A percentile compares a stretch with the other conserved stretches of the same genome.
Evolutionary conservation across 2,888 invertebrate genomes (phyloP).

Genomic region (Amorpha juglandis): DNA sequence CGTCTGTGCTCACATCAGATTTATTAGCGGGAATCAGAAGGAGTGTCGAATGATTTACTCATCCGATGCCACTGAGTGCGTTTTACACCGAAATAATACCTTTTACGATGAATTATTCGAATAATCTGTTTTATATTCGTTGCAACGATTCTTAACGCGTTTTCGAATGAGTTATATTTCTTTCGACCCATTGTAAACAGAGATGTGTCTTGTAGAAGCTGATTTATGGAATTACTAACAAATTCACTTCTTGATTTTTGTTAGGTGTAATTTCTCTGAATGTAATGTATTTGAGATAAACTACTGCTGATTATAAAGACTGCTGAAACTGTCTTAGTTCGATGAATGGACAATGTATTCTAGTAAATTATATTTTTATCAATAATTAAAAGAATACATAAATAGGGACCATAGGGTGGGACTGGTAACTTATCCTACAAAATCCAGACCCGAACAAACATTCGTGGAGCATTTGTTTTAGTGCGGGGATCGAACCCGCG

Average conservation of each 20-base stretch:
- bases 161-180: conserved; percentile 4
- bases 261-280: too few relatives aligned
- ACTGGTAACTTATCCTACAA: too few relatives aligned
- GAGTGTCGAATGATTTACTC: conserved; percentile 52
- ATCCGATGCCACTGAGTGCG: conserved; percentile 34
- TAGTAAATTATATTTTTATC: too few relatives aligned
- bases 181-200: conserved; percentile 1
- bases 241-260: background rate
- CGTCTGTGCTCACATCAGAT: conserved; percentile 34
- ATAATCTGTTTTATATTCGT: conserved; percentile 21
- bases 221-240: background rate
- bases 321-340: too few relatives aligned
- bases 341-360: too few relatives aligned
- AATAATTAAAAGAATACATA: too few relatives aligned
- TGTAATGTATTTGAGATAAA: background rate
- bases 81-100: conserved; percentile 44
- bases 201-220: background rate
- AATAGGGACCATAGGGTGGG: too few relatives aligned
- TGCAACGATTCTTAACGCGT: conserved; percentile 1
- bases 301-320: too few relatives aligned
- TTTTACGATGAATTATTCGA: conserved; percentile 35
- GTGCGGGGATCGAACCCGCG: too few relatives aligned
- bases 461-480: too few relatives aligned
- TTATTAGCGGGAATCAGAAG: conserved; percentile 45
- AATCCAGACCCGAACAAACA: too few relatives aligned